Evolutionary conservation across 1,140 invertebrate species (phyloP), one percentile per base, ranked within the genome.

Genomic region (Drosophila trapezifrons): DNA sequence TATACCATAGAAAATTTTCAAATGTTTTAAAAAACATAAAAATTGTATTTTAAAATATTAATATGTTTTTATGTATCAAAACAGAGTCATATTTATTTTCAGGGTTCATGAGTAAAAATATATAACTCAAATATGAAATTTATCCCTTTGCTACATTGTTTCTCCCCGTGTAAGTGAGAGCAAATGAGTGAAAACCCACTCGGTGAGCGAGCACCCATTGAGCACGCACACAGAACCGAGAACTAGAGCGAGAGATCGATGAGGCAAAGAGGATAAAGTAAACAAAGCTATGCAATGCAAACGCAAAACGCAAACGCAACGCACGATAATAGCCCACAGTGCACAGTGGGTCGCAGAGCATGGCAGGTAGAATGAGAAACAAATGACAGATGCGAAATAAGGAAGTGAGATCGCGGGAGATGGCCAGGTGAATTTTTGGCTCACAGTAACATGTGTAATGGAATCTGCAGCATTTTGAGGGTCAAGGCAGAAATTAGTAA

Each of bases 221-320:
- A 80, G 79, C 84, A 87, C 84, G 79, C 84, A 87, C 76, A 89
- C 84, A 83, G 70, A 69, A 64, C 63, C 67, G 59, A 58, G 47
- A 81, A 65, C 40, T 52, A 70, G 72, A 76, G 79, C 56, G 71
- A 40, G 60, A 62, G 65, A 35, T 78, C 35, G 38, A 32, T 54
- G 49, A 54, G 57, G 59, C 64, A 65, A 70, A 78, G 78, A 52
- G 72, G 72, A 37, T 55, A 72, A 75, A 83, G 67, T 72, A 87
- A 89, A 87, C 84, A 89, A 87, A 65, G 70, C 64, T 77, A 82
- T 82, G 84, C 83, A 78, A 82, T 66, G 70, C 67, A 76, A 82
- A 82, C 58, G 71, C 78, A 73, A 67, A 51, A 52, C 62, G 74
- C 62, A 63, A 58, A 54, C 81, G 70, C 70, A 40, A 65, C 65